Percentiles rank a stretch among this genome's conserved stretches.
Conservation (phyloP, 2,797 vertebrate genomes). For the Staurois parvus region DNA sequence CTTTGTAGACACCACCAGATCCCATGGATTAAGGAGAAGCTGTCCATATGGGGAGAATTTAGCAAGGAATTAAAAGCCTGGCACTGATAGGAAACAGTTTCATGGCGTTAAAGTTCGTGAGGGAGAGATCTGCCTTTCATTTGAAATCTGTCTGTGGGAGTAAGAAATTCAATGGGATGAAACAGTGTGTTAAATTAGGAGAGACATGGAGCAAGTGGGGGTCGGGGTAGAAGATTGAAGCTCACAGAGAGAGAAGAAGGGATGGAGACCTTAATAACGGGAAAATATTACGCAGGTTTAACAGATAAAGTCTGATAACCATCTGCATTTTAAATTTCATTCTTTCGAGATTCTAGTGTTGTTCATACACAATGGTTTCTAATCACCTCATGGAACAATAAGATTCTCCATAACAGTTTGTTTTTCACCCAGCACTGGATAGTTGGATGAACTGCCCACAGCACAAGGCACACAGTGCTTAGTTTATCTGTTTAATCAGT, state of each 20-base stretch:
- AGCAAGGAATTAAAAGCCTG: constrained; percentile 58
- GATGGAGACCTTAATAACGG: constrained; percentile 25
- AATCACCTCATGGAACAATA: background rate
- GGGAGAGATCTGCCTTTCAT: constrained; percentile 58
- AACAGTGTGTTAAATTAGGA: constrained; percentile 58
- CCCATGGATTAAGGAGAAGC: constrained; percentile 53
- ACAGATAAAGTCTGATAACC: constrained; percentile 11
- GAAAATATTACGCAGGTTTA: background rate
- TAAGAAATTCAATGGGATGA: constrained; percentile 52
- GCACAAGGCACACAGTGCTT: no score
- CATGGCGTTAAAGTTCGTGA: constrained; percentile 53
- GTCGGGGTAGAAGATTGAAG: background rate
- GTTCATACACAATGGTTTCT: background rate
- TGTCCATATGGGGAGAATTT: constrained; percentile 59
- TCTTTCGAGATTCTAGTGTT: background rate
- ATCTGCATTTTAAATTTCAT: background rate
- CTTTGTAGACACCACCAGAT: constrained; percentile 48
- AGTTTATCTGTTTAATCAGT: no score
- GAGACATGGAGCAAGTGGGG: constrained; percentile 53
- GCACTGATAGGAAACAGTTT: constrained; percentile 62
- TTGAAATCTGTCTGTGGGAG: constrained; percentile 55
- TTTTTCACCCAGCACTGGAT: no score
- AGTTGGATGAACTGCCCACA: no score
- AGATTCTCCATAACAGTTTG: no score
- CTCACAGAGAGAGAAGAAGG: constrained; percentile 12